Evolutionary conservation across 2,113 vertebrate species (phyloP).

Genomic region (Smithornis capensis): DNA sequence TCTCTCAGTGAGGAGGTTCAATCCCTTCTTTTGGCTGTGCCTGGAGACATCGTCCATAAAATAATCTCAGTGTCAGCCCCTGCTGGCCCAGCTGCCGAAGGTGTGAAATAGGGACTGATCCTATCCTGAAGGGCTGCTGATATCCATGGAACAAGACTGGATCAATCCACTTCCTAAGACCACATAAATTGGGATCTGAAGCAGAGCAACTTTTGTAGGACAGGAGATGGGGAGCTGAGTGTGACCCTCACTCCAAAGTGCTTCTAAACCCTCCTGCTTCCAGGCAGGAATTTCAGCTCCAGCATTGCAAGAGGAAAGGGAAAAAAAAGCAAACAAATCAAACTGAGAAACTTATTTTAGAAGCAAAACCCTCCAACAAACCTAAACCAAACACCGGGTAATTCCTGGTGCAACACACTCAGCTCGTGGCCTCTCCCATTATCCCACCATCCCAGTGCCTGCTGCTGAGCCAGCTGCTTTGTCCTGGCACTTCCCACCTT

Average conservation of each 20-base stretch:
- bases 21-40: background rate
- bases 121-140: background rate
- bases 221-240: accelerated
- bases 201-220: background rate
- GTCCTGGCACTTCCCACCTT: background rate
- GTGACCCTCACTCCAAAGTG: accelerated
- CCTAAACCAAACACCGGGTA: background rate
- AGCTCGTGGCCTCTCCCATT: accelerated
- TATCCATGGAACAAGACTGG: background rate
- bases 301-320: background rate
- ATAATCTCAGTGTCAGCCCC: background rate
- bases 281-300: background rate
- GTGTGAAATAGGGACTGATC: background rate
- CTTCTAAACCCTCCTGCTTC: background rate
- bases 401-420: background rate
- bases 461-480: background rate
- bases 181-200: background rate
- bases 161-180: background rate
- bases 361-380: accelerated
- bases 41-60: background rate
- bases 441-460: background rate
- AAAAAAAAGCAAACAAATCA: no score
- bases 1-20: background rate
- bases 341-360: background rate
- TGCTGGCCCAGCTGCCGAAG: background rate